Evolutionary conservation across 2,113 vertebrate species (phyloP).

Genomic region (Pseudorasbora parva): DNA sequence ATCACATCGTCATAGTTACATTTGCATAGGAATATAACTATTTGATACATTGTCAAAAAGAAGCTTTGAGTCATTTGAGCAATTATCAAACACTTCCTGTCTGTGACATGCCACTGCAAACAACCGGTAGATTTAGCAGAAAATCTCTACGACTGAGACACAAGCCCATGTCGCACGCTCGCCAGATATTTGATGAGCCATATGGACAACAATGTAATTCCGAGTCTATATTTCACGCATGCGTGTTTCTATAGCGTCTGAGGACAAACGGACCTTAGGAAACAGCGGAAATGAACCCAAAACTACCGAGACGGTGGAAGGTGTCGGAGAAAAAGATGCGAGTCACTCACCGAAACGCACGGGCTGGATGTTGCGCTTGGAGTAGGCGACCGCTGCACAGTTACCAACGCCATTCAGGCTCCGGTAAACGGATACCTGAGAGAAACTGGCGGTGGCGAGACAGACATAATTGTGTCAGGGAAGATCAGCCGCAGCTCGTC

Average conservation of each 20-base stretch:
- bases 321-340: conserved; percentile 55
- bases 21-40: background rate
- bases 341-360: conserved; percentile 88
- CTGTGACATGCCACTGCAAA: background rate
- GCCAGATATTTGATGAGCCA: background rate
- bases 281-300: conserved; percentile 63
- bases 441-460: conserved; percentile 63
- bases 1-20: background rate
- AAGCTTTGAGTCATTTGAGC: background rate
- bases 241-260: conserved; percentile 70
- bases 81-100: conserved; percentile 9
- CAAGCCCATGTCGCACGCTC: background rate
- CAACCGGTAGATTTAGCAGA: conserved; percentile 7
- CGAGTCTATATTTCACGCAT: conserved; percentile 61
- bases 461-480: conserved; percentile 67
- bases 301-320: conserved; percentile 32
- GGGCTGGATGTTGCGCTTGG: conserved; percentile 95
- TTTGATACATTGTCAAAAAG: background rate
- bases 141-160: background rate
- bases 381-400: conserved; percentile 93
- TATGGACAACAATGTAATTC: conserved; percentile 37
- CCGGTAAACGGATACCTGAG: conserved; percentile 65
- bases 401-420: conserved; percentile 92
- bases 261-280: conserved; percentile 72
- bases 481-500: conserved; percentile 55